These are phyloP conservation scores for Asbolus verrucosus DNA, from an alignment of 1,140 invertebrate species.

Conservation along the genomic window DNA sequence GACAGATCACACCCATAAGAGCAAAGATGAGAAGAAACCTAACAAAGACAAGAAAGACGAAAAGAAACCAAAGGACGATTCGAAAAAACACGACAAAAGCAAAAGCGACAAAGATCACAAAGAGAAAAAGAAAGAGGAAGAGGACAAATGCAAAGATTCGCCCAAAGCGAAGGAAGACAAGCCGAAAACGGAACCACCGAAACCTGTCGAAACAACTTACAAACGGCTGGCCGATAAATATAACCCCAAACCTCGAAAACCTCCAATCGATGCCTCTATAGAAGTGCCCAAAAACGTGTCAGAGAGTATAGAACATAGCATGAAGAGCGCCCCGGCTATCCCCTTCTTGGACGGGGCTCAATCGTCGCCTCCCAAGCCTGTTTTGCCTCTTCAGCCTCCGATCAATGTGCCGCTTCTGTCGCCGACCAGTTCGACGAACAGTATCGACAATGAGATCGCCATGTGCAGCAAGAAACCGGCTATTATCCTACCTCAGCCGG, in stretches of 20 bases:
- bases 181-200: constrained; percentile 7
- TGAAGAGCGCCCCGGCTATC: constrained; percentile 47
- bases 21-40: constrained; percentile 52
- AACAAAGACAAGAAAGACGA: constrained; percentile 65
- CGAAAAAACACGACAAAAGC: constrained; percentile 12
- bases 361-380: constrained; percentile 19
- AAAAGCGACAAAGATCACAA: constrained; percentile 31
- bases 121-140: constrained; percentile 39
- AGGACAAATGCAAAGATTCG: constrained; percentile 42
- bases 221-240: constrained; percentile 62
- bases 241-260: constrained; percentile 57
- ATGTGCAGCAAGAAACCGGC: neutral
- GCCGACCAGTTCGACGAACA: constrained; percentile 6
- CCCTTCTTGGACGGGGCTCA: constrained; percentile 17
- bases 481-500: too few relatives aligned
- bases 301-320: constrained; percentile 52
- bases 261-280: constrained; percentile 22
- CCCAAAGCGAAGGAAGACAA: constrained; percentile 1
- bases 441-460: constrained; percentile 6
- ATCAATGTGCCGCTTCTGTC: neutral
- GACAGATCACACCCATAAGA: constrained; percentile 55
- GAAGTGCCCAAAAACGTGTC: constrained; percentile 50
- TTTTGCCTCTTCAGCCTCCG: neutral
- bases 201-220: constrained; percentile 28
- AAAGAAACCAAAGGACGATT: constrained; percentile 67